These are phyloP conservation scores for Myrmophylax atrothorax DNA, from an alignment of 2,113 vertebrate species.

Conservation along the genomic window DNA sequence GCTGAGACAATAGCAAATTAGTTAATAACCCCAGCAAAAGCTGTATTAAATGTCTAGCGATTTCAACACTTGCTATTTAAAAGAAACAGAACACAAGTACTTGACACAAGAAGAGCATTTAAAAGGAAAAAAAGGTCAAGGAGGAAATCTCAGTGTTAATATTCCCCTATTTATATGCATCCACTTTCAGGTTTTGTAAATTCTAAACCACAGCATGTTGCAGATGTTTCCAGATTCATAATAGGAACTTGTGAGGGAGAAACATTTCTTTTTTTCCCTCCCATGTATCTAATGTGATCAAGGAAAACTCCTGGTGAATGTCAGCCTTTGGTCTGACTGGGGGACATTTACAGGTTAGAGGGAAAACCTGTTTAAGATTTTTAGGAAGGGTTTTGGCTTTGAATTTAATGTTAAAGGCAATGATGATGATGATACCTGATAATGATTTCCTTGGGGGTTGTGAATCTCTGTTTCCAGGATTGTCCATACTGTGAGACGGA, in stretches of 20 bases:
- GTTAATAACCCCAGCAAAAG: background rate
- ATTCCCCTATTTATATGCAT: background rate
- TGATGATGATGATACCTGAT: background rate
- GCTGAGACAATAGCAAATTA: background rate
- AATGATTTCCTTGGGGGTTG: background rate
- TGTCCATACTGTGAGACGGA: background rate
- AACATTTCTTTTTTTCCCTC: background rate
- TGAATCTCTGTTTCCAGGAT: background rate
- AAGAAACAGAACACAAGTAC: background rate
- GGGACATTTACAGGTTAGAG: background rate
- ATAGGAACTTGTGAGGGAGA: background rate
- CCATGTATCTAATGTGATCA: fast-evolving
- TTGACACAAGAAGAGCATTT: background rate
- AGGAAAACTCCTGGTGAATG: background rate
- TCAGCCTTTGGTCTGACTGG: background rate
- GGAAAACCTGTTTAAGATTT: background rate
- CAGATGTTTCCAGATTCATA: background rate
- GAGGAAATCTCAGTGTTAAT: background rate
- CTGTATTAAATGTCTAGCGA: background rate
- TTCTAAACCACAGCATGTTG: background rate
- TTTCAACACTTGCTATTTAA: background rate
- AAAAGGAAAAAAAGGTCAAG: background rate
- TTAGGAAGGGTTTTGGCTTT: background rate
- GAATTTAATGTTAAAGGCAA: background rate
- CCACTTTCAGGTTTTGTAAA: background rate